Percentiles rank a stretch among this genome's conserved stretches.
These are phyloP conservation scores for Bombus impatiens DNA, from an alignment of 1,140 invertebrate species.

Conservation along the genomic window DNA sequence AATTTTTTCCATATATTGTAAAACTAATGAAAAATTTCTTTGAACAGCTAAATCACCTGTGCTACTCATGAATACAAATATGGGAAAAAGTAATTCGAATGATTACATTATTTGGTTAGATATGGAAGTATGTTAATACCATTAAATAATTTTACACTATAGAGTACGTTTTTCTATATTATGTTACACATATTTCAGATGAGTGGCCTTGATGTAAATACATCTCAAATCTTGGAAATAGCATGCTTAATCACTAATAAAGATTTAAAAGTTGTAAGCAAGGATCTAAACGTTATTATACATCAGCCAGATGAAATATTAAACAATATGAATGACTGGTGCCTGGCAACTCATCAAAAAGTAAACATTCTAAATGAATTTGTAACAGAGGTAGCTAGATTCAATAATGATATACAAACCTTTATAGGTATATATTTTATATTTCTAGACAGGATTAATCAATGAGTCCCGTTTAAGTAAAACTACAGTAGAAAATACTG, in stretches of 20 bases:
- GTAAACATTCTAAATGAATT: slow-evolving; percentile 75
- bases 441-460: slow-evolving; percentile 89
- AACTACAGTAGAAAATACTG: slow-evolving; percentile 86
- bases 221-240: slow-evolving; percentile 93
- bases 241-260: slow-evolving; percentile 93
- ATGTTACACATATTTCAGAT: slow-evolving; percentile 69
- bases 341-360: slow-evolving; percentile 88
- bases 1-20: background rate
- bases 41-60: background rate
- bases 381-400: background rate
- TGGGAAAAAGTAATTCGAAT: background rate
- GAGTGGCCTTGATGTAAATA: slow-evolving; percentile 88
- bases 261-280: slow-evolving; percentile 89
- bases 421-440: background rate
- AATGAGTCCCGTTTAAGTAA: slow-evolving; percentile 87
- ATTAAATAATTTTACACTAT: background rate
- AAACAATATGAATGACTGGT: slow-evolving; percentile 93
- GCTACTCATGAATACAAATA: background rate
- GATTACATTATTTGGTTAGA: slow-evolving; percentile 74
- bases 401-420: background rate
- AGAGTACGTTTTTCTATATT: background rate
- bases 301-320: slow-evolving; percentile 90
- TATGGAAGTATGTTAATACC: slow-evolving; percentile 71
- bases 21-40: background rate
- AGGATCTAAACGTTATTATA: slow-evolving; percentile 90